Base-by-base conservation (phyloP, 2,888 invertebrate species). In the Nebria salina region DNA sequence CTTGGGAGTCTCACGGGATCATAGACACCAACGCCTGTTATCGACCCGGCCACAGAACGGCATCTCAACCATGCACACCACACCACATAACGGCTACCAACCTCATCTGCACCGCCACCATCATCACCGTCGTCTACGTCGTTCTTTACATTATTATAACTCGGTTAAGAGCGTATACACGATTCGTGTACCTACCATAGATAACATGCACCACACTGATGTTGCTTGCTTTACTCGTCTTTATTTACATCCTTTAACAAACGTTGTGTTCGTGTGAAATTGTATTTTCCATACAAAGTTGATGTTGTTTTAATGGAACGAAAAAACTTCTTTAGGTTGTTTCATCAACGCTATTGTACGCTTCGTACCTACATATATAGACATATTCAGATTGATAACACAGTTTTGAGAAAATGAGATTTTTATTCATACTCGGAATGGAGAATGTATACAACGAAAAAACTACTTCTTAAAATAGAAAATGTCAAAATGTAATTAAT, bases 241-340 rank as follows among this genome's bases (percentile, higher is more conserved):
- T 76, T 76, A 76, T 76, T 76, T 76, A 76, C 76, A 66, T 66
- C 76, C 41, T 9, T 65, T 76, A 76, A 76, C 76, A 76, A 76
- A 76, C 42, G 73, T 72, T 34, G 43, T 42, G 73, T n/a, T 13
- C 54, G 73, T 13, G 73, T 43, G 42, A 41, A 54, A 54, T 54
- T 54, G 11, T 54, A 54, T 8, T 13, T 54, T 54, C 54, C 54
- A 54, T 54, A 54, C 54, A 8, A 54, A 54, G 0, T 54, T 54
- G 11, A 54, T 54, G 54, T 54, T 6, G 54, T 13, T 54, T 54
- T 54, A 54, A 54, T 54, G 54, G 54, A 54, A 54, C 54, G 11
- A 54, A 54, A 20, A 54, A 54, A 54, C 54, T 54, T 54, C 7
- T 54, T 54, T 54, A 54, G 54, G 8, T 7, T 54, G 54, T 54